Percentiles rank a stretch among this genome's conserved stretches.
Conservation (phyloP, 1,140 invertebrate species). For the Papilio aristodemus region DNA sequence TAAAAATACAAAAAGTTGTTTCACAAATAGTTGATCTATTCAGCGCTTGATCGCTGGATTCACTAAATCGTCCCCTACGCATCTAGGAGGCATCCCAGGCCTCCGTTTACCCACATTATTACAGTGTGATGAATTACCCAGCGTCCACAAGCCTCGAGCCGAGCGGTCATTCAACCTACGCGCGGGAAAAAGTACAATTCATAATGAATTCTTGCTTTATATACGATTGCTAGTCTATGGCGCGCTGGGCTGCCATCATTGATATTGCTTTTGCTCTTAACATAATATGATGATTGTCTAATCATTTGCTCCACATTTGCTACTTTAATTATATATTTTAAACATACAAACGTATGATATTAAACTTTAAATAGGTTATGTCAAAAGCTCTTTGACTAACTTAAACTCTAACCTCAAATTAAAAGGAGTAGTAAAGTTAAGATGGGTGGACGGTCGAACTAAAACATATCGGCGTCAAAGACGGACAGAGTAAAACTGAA, state of each 20-base stretch:
- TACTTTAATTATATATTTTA: too few relatives aligned
- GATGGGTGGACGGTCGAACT: too few relatives aligned
- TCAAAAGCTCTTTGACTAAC: too few relatives aligned
- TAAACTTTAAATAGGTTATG: too few relatives aligned
- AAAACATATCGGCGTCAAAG: too few relatives aligned
- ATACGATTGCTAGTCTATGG: constrained; percentile 17
- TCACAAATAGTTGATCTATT: constrained; percentile 37
- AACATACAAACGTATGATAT: too few relatives aligned
- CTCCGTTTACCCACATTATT: constrained; percentile 59
- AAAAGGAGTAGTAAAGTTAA: too few relatives aligned
- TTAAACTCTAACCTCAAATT: too few relatives aligned
- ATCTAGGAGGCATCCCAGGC: constrained; percentile 50
- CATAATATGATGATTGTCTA: not conserved
- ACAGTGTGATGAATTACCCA: constrained; percentile 66
- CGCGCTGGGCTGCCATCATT: not conserved
- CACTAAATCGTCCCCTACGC: constrained; percentile 45
- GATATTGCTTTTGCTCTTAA: constrained; percentile 17
- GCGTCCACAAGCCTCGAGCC: constrained; percentile 34
- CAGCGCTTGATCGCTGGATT: constrained; percentile 50
- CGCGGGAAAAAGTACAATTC: constrained; percentile 32
- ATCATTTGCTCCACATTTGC: not conserved
- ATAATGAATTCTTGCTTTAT: constrained; percentile 26
- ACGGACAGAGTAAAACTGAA: too few relatives aligned
- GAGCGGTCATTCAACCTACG: constrained; percentile 55
- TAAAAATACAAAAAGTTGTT: constrained; percentile 2